phyloP scores from a whole-genome alignment of 2,888 invertebrate species.

The Lamellibrachia columna region DNA sequence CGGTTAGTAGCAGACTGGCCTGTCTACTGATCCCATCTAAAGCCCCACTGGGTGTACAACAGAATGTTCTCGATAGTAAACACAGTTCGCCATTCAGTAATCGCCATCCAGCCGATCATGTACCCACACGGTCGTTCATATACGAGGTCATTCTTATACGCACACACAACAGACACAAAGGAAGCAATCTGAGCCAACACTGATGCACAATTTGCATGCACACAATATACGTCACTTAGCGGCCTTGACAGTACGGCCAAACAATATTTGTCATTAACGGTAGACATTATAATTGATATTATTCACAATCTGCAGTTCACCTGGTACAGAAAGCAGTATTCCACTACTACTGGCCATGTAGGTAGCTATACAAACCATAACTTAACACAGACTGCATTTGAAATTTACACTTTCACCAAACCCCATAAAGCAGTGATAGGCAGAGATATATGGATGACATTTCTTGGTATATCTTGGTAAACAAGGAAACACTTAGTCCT shows the following conservation, averaged over 20 bases:
- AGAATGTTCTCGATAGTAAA: neutral
- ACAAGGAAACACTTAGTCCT: neutral
- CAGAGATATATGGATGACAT: neutral
- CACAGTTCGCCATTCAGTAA: neutral
- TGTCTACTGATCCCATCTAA: neutral
- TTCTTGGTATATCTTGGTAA: neutral
- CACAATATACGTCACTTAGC: neutral
- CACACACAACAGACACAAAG: neutral
- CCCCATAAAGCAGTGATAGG: neutral
- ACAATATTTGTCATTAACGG: conserved; percentile 11
- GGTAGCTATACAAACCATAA: neutral
- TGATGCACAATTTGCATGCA: neutral
- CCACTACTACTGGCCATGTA: neutral
- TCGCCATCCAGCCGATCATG: neutral
- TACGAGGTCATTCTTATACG: neutral
- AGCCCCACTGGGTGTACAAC: neutral
- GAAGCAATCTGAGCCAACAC: neutral
- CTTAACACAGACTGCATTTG: neutral
- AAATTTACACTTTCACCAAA: neutral
- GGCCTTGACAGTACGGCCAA: neutral
- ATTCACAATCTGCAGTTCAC: neutral
- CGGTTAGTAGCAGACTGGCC: neutral
- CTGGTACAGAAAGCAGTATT: neutral
- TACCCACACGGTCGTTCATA: neutral
- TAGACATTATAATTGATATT: neutral